Evolutionary conservation across 2,113 vertebrate genomes (phyloP).

Genomic region (Actenoides hombroni): DNA sequence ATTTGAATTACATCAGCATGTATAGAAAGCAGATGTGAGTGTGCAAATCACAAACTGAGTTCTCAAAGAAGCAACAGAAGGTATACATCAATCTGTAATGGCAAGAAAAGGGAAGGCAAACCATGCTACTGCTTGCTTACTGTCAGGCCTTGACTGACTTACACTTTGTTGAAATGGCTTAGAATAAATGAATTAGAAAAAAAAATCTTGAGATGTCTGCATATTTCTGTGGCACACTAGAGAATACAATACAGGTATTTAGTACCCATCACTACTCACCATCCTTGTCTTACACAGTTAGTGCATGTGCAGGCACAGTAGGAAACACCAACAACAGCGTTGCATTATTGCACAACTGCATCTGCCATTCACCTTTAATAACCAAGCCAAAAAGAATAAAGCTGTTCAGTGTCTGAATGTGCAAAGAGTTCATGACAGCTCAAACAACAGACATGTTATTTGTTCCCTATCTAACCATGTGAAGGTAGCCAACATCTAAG

Average conservation of each 20-base stretch:
- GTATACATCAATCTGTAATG: rapidly evolving
- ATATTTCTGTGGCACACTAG: background rate
- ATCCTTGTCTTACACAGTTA: background rate
- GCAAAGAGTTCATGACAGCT: background rate
- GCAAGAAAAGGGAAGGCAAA: background rate
- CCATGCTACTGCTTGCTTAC: background rate
- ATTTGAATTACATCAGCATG: background rate
- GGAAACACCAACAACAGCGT: rapidly evolving
- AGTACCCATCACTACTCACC: background rate
- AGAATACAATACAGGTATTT: background rate
- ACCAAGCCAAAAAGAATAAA: background rate
- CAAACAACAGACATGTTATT: background rate
- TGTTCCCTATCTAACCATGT: background rate
- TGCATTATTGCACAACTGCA: background rate
- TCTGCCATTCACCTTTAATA: background rate
- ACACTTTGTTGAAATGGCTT: background rate
- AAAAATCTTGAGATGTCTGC: background rate
- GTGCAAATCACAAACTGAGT: background rate
- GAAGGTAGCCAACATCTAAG: background rate
- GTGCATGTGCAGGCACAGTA: background rate
- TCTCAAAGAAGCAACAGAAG: background rate
- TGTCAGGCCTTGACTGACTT: background rate
- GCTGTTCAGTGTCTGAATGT: background rate
- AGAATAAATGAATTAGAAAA: background rate
- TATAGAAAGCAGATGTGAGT: background rate